These are phyloP conservation scores for Leptinotarsa defecta DNA, from an alignment of 1,140 invertebrate genomes.

Conservation along the genomic window DNA sequence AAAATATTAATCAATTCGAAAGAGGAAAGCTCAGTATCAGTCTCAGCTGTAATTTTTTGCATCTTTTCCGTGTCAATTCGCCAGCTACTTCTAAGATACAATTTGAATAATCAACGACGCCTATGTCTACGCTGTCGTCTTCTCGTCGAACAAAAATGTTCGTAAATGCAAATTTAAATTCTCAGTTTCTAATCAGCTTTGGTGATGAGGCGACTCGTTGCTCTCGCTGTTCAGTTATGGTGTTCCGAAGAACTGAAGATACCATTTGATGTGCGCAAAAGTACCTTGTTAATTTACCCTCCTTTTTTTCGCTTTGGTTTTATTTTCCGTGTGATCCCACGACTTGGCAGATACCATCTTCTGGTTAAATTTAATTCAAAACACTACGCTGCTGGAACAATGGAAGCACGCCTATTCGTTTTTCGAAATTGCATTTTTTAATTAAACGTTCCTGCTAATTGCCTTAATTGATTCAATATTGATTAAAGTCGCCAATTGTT, in stretches of 20 bases:
- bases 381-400: slow-evolving; percentile 32
- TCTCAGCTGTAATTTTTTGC: background rate
- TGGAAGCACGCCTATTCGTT: slow-evolving; percentile 25
- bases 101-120: background rate
- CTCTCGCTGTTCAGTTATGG: slow-evolving; percentile 1
- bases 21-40: no score
- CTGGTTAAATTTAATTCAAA: slow-evolving; percentile 39
- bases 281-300: slow-evolving; percentile 34
- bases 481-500: slow-evolving; percentile 12
- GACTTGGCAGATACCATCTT: slow-evolving; percentile 39
- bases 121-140: background rate
- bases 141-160: slow-evolving; percentile 9
- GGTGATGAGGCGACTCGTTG: slow-evolving; percentile 14
- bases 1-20: no score
- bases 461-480: slow-evolving; percentile 21
- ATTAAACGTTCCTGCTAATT: slow-evolving; percentile 17
- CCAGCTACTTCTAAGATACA: background rate
- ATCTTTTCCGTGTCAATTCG: background rate
- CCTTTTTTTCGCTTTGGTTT: slow-evolving; percentile 32
- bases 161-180: slow-evolving; percentile 25
- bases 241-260: slow-evolving; percentile 11
- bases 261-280: slow-evolving; percentile 23
- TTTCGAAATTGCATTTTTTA: slow-evolving; percentile 19
- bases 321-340: slow-evolving; percentile 34
- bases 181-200: slow-evolving; percentile 21